Conservation (phyloP, 2,797 vertebrate species). For the Pangasius mekongensis region DNA sequence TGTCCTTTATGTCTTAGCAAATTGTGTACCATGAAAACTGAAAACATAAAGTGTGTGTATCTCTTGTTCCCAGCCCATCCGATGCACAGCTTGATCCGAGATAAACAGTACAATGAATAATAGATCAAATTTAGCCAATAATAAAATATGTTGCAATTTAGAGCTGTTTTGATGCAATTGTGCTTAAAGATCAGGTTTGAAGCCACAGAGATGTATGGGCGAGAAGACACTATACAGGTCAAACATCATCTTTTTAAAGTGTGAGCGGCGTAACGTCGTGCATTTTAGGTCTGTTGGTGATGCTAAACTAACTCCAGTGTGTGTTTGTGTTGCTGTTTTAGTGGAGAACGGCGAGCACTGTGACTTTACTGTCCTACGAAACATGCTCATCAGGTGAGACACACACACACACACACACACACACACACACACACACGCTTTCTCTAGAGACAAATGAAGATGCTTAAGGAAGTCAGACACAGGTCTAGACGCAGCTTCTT, state of each 20-base stretch:
- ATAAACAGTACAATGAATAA: background rate
- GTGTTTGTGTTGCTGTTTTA: slow-evolving; percentile 65
- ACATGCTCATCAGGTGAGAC: slow-evolving; percentile 80
- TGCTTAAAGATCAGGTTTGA: too few relatives aligned
- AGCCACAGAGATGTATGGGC: background rate
- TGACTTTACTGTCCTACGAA: slow-evolving; percentile 80
- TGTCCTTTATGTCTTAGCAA: background rate
- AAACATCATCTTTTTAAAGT: background rate
- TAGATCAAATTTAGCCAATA: background rate
- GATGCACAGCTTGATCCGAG: background rate
- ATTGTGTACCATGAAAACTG: background rate
- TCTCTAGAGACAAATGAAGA: background rate
- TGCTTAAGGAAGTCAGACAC: background rate
- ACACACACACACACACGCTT: slow-evolving; percentile 9
- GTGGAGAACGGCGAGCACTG: slow-evolving; percentile 83
- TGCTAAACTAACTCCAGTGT: slow-evolving; percentile 8
- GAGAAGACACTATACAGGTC: background rate
- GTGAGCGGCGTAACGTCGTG: background rate
- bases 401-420: slow-evolving; percentile 25
- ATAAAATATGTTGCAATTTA: background rate
- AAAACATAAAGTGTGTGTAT: background rate
- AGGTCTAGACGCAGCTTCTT: background rate
- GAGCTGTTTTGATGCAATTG: background rate
- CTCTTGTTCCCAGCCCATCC: background rate
- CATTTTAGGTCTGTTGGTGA: background rate